These are phyloP conservation scores for Atta texana DNA, from an alignment of 1,140 invertebrate species.

Conservation along the genomic window DNA sequence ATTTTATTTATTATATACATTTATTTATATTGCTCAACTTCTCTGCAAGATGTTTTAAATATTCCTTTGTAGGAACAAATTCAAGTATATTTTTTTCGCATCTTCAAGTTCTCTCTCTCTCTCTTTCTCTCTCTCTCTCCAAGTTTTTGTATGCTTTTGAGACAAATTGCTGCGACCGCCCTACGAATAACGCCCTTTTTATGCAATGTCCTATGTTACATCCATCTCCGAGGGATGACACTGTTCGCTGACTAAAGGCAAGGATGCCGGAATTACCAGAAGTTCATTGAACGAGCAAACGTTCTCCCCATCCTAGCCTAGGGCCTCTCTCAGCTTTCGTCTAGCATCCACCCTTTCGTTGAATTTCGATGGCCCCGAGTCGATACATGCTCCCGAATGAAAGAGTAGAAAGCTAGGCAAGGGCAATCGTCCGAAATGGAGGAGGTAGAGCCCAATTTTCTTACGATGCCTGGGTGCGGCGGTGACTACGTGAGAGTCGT, in stretches of 20 bases:
- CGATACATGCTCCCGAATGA: slow-evolving; percentile 53
- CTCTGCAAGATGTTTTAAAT: not conserved
- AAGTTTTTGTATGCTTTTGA: slow-evolving; percentile 6
- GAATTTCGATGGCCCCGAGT: slow-evolving; percentile 62
- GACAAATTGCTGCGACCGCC: slow-evolving; percentile 24
- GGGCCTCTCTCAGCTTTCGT: not conserved
- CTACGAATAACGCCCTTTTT: slow-evolving; percentile 3
- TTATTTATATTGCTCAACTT: not conserved
- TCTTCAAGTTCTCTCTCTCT: not conserved
- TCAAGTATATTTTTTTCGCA: not conserved
- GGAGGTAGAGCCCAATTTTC: slow-evolving; percentile 81
- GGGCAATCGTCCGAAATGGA: slow-evolving; percentile 70
- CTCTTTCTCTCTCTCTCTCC: too few species aligned
- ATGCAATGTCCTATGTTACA: slow-evolving; percentile 22
- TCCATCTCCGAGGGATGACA: slow-evolving; percentile 21
- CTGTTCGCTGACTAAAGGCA: slow-evolving; percentile 2
- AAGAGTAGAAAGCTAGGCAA: slow-evolving; percentile 70
- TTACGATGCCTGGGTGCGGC: slow-evolving; percentile 63
- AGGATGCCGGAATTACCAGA: slow-evolving; percentile 37
- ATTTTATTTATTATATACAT: not conserved
- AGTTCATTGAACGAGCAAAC: slow-evolving; percentile 48
- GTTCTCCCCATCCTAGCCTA: not conserved
- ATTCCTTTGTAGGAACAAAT: not conserved
- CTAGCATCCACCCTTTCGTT: slow-evolving; percentile 4
- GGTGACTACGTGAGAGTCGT: slow-evolving; percentile 63